Evolutionary conservation across 2,797 vertebrate species (phyloP), one percentile per base, ranked within the genome.

Genomic region (Ceryle rudis): DNA sequence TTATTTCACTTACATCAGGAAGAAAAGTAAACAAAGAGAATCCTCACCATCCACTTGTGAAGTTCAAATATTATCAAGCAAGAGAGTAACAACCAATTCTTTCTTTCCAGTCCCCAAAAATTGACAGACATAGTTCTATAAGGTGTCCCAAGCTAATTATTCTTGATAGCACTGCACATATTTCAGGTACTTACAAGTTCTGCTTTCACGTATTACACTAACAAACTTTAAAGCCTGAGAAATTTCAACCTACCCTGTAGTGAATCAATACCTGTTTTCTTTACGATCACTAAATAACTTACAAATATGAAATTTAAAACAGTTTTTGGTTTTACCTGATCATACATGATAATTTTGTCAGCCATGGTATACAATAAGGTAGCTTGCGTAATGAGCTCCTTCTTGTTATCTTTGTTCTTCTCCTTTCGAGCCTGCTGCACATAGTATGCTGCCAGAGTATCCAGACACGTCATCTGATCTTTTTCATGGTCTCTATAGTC

Each of bases 291-390:
- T 22, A 51, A 74, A 29, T 31, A 71, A 41, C 14, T 52, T 9
- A 61, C 7, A 47, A 39, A 28, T 21, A 23, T 0, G 0, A 2
- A 35, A 26, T 57, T 94, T 62, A 5, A 28, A 49, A n/a, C 14
- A 79, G 23, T 8, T n/a, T 35, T 44, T 9, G 2, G 33, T 33
- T 97, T 98, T 98, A 99, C 99, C 99, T 99, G 99, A 97, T 99
- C 99, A 13, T 99, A 99, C 99, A 99, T 99, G 97, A 99, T 99
- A 98, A 99, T 99, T 98, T 99, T 99, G 97, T 99, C 99, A 57
- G 99, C 99, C 99, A 99, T 99, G 4, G 99, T 99, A 88, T 99
- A 99, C 42, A 99, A 97, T 79, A 99, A 98, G 6, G 99, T 99
- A 85, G 99, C 99, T 97, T 99, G 99, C 0, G 99, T 99, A 93